Evolutionary conservation across 2,113 vertebrate species (phyloP).

Genomic region (Dermatemys mawii): DNA sequence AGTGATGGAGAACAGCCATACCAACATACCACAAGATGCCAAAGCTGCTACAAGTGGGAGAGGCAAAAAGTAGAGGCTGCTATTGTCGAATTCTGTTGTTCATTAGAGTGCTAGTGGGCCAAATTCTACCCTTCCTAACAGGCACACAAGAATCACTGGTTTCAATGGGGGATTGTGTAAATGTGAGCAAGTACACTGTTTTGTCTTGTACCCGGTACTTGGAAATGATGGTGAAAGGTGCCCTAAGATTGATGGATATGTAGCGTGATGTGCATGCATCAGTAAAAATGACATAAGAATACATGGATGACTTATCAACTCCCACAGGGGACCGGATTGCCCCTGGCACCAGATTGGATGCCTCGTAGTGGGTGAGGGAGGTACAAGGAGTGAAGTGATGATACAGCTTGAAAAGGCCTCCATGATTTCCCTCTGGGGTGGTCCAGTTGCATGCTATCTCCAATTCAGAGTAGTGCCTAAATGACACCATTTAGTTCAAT

Average conservation of each 20-base stretch:
- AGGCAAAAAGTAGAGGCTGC: neutral
- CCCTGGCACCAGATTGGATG: neutral
- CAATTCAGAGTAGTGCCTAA: neutral
- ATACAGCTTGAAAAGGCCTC: neutral
- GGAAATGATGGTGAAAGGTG: neutral
- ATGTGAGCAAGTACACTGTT: neutral
- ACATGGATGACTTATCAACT: neutral
- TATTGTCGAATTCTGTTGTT: neutral
- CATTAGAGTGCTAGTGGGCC: neutral
- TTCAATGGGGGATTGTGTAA: neutral
- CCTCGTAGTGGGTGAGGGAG: accelerated
- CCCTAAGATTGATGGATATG: neutral
- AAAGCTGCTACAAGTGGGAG: neutral
- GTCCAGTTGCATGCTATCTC: neutral
- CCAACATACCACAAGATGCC: neutral
- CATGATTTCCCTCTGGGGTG: neutral
- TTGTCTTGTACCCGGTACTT: neutral
- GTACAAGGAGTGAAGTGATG: neutral
- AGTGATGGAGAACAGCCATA: neutral
- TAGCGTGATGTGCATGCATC: neutral
- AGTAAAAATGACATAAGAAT: neutral
- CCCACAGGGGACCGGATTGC: neutral
- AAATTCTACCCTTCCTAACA: neutral
- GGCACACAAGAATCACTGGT: neutral
- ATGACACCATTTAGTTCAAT: neutral